Percentiles rank a stretch among this genome's conserved stretches.
These are phyloP conservation scores for Nomada fabriciana DNA, from an alignment of 2,888 invertebrate genomes.

Conservation along the genomic window DNA sequence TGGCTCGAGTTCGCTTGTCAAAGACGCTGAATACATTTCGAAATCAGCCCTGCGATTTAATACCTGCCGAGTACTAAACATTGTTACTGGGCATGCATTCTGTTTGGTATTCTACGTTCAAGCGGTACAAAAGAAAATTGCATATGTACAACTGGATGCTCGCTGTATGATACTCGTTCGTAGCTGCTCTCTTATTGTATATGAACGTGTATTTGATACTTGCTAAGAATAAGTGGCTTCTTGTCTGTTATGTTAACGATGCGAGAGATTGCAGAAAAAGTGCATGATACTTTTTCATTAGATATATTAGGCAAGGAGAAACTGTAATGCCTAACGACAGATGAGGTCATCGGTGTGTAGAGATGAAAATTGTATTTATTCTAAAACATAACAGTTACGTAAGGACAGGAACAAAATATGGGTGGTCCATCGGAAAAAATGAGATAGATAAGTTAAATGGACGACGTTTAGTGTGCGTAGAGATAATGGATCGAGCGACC, in stretches of 20 bases:
- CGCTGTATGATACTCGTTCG: background rate
- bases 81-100: background rate
- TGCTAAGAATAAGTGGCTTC: too few relatives aligned
- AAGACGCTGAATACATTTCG: constrained; percentile 17
- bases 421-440: constrained; percentile 12
- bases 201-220: too few relatives aligned
- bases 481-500: constrained; percentile 23
- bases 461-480: background rate
- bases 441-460: constrained; percentile 7
- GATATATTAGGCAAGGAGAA: too few relatives aligned
- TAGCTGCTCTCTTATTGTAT: too few relatives aligned
- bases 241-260: too few relatives aligned
- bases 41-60: constrained; percentile 9
- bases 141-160: background rate
- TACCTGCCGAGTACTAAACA: background rate
- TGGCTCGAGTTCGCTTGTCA: constrained; percentile 10
- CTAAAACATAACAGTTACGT: too few relatives aligned
- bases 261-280: too few relatives aligned
- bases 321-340: too few relatives aligned
- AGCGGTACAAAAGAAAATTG: background rate
- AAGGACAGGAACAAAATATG: too few relatives aligned
- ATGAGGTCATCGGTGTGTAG: too few relatives aligned
- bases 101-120: background rate
- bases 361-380: too few relatives aligned
- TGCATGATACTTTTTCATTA: too few relatives aligned